Evolutionary conservation across 2,797 vertebrate species (phyloP).

Genomic region (Gymnopithys bicolor): DNA sequence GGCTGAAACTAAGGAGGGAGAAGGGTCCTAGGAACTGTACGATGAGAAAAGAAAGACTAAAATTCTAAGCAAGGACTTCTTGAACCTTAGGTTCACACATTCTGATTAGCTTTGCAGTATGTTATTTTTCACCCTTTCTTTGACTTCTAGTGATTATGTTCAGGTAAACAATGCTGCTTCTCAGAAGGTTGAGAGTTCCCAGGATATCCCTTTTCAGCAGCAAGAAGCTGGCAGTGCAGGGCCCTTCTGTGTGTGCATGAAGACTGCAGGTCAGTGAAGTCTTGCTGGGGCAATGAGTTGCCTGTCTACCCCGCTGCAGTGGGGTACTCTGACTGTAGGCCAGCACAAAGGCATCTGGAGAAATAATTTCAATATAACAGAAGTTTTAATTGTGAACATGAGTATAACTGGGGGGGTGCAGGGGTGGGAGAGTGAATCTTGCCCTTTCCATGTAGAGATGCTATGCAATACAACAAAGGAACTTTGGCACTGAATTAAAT

Average conservation of each 20-base stretch:
- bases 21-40: not conserved
- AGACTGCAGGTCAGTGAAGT: not conserved
- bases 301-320: not conserved
- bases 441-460: not conserved
- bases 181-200: conserved; percentile 7
- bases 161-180: conserved; percentile 48
- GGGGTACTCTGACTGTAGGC: not conserved
- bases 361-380: not conserved
- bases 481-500: not conserved
- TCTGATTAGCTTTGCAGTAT: conserved; percentile 10
- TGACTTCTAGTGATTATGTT: not conserved
- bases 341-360: not conserved
- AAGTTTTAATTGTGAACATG: not conserved
- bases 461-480: not conserved
- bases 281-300: not conserved
- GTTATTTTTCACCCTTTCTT: conserved; percentile 44
- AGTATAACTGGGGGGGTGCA: not conserved
- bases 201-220: conserved; percentile 31
- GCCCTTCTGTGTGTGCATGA: not conserved
- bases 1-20: not conserved
- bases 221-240: not conserved
- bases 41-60: not conserved
- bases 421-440: not conserved
- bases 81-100: not conserved
- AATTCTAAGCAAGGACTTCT: conserved; percentile 4